Evolutionary conservation across 2,888 invertebrate genomes (phyloP), one percentile per base, ranked within the genome.

Genomic region (Chloroclysta siterata): DNA sequence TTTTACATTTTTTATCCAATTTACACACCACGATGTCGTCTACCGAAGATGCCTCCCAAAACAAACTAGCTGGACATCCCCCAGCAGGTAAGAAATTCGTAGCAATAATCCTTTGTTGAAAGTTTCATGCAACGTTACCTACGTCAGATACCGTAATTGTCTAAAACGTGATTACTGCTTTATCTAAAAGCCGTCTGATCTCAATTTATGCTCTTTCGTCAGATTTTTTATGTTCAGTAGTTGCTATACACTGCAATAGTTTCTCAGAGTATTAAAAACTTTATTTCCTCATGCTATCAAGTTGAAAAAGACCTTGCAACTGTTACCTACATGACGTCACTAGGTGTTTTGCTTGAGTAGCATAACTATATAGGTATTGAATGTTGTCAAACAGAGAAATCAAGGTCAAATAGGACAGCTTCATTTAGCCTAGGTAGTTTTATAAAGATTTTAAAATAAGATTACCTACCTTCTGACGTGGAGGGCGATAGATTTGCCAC

Each of bases 21-120:
- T 42, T 61, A 64, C 63, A 46, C 53, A 56, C 41, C 73, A 85
- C 51, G 66, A 92, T 93, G 92, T 92, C 92, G 71, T 87, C 92
- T 10, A 76, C 85, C 39, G 92, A 92, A 78, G 94, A 95, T 77
- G 96, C 95, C 72, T 85, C 94, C 61, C 95, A 96, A 85, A 93
- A 97, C 44, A 97, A 97, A 83, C 58, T 65, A 42, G 98, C 95
- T 70, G 98, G 98, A 62, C 98, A 98, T 89, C 97, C 97, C 72
- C 98, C 98, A 78, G 98, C 98, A 94, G 96, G 98, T 98, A 94
- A 69, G 94, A 58, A 47, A 53, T 39, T n/a, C 15, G 28, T 15
- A 7, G 3, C 11, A 33, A 33, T 11, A 39, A 39, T 39, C 11
- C 36, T 33, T 22, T 22, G 22, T 2, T 2, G 1, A 22, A 22